Evolutionary conservation across 2,888 invertebrate genomes (phyloP), one percentile per base, ranked within the genome.

Genomic region (Melikaiella ostensackeni): DNA sequence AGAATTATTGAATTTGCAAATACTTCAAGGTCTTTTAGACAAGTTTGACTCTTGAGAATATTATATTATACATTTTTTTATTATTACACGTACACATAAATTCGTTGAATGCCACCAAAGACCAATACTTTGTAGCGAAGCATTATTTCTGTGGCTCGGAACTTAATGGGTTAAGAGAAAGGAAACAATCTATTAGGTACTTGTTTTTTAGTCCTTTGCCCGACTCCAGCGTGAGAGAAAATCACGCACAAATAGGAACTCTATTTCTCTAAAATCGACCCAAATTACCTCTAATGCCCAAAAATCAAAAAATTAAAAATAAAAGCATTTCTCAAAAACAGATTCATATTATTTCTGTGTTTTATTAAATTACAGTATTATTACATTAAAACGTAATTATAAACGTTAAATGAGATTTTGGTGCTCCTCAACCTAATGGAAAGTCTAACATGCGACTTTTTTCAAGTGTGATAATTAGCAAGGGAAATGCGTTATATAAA

Each of bases 131-230:
- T 46, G 27, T 66, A 46, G 42, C 46, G 16, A 66, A 30, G 66
- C 66, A 46, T 66, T 66, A 46, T 66, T 42, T 66, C 66, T 42
- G 50, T 30, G 30, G 42, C 46, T 46, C 27, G 66, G 27, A 66
- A 50, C 46, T 66, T 46, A 66, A 46, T 66, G 66, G 66, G 66
- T 46, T 66, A 66, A 66, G 66, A 66, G 66, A 66, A 66, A 66
- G 66, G 66, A 66, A 66, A 66, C 46, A 66, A 66, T 66, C 46
- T 64, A 66, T 66, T 66, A 66, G 66, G 11, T 46, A 46, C 19
- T 50, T 19, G 19, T 46, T 66, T 55, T 66, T 66, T 30, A 42
- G 27, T 66, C 0, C 35, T 35, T 38, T n/a, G 13, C 66, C 27
- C 50, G 27, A 27, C 66, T 66, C 66, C 27, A 66, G 24, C 66